Percentiles rank a stretch among this genome's conserved stretches.
Evolutionary conservation across 2,888 invertebrate genomes (phyloP).

Genomic region (Vannuccia rotundouncinata): DNA sequence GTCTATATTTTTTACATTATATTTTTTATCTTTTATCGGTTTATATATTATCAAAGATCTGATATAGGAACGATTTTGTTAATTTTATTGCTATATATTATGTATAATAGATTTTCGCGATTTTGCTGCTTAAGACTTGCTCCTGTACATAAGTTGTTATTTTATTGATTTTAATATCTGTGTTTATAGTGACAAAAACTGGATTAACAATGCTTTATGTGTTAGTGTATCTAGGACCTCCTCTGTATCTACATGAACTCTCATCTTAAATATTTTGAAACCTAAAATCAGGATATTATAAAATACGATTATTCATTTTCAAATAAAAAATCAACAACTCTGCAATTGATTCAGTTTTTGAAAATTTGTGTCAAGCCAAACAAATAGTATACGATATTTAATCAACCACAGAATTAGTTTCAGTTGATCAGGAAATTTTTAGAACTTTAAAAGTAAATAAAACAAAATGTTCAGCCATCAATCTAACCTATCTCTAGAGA

Average conservation of each 20-base stretch:
- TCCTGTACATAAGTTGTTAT: background rate
- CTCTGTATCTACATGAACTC: no score
- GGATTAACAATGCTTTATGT: background rate
- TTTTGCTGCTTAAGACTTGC: background rate
- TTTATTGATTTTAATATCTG: background rate
- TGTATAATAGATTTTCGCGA: background rate
- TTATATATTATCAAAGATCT: background rate
- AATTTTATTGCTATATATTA: background rate
- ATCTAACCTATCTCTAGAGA: no score
- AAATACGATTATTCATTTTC: no score
- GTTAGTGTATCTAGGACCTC: background rate
- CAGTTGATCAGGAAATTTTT: no score
- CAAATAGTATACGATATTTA: no score
- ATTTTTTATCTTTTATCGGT: background rate
- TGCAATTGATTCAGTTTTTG: no score
- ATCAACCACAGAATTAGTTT: no score
- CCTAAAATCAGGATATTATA: background rate
- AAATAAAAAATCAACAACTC: no score
- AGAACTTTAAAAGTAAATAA: no score
- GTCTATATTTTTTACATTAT: background rate
- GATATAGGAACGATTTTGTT: background rate
- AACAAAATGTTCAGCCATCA: no score
- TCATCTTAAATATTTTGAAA: background rate
- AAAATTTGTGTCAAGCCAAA: no score
- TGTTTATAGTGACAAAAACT: no score